phyloP scores from a whole-genome alignment of 2,888 invertebrate genomes.

The Lycocerus yunnanus region DNA sequence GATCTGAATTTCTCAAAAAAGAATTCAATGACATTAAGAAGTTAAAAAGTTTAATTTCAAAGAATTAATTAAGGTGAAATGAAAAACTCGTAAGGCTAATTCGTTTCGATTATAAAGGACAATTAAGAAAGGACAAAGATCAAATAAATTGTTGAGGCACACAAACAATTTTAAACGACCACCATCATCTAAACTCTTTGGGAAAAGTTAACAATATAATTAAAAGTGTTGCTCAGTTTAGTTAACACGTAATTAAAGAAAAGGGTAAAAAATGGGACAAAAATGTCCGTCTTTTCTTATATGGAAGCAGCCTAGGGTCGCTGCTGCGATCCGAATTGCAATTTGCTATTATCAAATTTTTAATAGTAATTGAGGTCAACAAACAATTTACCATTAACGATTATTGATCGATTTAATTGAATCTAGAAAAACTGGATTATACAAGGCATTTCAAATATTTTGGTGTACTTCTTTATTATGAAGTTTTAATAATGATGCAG shows the following conservation, averaged over 20 bases:
- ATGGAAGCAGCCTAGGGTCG: neutral
- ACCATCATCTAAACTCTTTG: neutral
- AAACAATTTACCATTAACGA: neutral
- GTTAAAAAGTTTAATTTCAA: neutral
- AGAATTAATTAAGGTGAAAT: neutral
- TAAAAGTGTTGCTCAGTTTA: neutral
- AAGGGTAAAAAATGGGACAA: neutral
- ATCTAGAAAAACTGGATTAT: neutral
- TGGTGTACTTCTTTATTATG: neutral
- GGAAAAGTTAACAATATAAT: neutral
- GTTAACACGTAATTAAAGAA: neutral
- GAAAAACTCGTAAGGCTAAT: neutral
- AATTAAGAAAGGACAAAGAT: conserved; percentile 3
- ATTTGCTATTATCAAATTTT: neutral
- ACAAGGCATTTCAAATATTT: neutral
- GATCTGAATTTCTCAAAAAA: conserved; percentile 3
- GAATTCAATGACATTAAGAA: neutral
- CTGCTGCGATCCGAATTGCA: neutral
- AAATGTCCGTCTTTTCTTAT: no score
- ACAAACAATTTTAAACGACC: conserved; percentile 5
- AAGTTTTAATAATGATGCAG: conserved; percentile 1
- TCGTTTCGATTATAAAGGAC: conserved; percentile 1
- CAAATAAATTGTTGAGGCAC: conserved; percentile 4
- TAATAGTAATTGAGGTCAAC: neutral
- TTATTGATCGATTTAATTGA: neutral